phyloP scores from a whole-genome alignment of 1,140 invertebrate genomes.

The Wiebesia pumilae region DNA sequence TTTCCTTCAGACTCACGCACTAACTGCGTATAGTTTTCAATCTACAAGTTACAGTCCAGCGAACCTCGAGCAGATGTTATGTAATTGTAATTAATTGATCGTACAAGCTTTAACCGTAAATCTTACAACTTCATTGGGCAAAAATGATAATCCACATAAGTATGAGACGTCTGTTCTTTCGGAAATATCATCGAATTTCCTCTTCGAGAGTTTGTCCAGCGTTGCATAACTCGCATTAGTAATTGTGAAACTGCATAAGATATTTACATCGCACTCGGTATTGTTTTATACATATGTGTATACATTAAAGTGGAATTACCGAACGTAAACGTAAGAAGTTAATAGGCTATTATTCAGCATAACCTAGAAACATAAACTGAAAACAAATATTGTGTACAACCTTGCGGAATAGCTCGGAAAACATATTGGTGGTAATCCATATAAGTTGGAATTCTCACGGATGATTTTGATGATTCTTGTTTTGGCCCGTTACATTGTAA shows the following conservation, averaged over 20 bases:
- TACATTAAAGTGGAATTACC: too few species aligned
- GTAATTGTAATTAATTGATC: neutral
- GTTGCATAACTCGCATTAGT: neutral
- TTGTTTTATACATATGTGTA: too few species aligned
- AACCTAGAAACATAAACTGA: too few species aligned
- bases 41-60: neutral
- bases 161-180: neutral
- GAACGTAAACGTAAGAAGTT: too few species aligned
- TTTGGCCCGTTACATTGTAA: neutral
- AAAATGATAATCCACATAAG: too few species aligned
- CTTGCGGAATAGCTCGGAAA: neutral
- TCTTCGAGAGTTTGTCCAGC: neutral
- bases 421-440: neutral
- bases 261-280: too few species aligned
- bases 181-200: neutral
- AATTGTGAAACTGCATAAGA: too few species aligned
- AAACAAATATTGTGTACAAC: too few species aligned
- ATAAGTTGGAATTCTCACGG: neutral
- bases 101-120: too few species aligned
- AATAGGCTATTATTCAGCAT: too few species aligned
- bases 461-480: neutral
- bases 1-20: neutral
- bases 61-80: neutral
- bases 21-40: neutral
- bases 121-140: too few species aligned